phyloP scores from a whole-genome alignment of 1,140 invertebrate species.

The Rhysida immarginata region DNA sequence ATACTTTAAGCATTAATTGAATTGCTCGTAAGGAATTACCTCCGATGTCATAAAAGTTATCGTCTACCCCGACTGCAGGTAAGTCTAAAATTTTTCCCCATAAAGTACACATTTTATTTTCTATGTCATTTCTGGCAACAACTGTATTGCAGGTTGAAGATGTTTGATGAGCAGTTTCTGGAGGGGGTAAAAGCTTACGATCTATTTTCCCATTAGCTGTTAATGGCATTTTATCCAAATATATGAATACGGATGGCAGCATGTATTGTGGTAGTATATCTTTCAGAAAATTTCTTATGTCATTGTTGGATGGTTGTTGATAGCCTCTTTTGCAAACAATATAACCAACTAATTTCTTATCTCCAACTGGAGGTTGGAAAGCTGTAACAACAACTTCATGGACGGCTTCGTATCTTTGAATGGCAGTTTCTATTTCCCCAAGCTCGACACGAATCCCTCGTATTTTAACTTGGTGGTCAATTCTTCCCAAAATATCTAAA shows the following conservation, averaged over 20 bases:
- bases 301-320: conserved; percentile 21
- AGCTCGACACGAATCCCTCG: conserved; percentile 38
- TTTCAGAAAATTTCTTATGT: conserved; percentile 31
- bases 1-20: conserved; percentile 28
- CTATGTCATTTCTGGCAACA: not conserved
- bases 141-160: not conserved
- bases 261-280: conserved; percentile 37
- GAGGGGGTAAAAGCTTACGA: not conserved
- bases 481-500: conserved; percentile 37
- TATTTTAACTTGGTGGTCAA: conserved; percentile 39
- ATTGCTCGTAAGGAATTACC: conserved; percentile 37
- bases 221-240: conserved; percentile 22
- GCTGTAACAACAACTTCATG: conserved; percentile 32
- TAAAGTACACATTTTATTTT: not conserved
- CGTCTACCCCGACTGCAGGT: not conserved
- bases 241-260: conserved; percentile 37
- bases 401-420: conserved; percentile 31
- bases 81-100: not conserved
- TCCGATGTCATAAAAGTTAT: conserved; percentile 6
- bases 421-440: conserved; percentile 36
- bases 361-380: conserved; percentile 34
- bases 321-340: conserved; percentile 29
- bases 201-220: conserved; percentile 6
- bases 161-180: not conserved
- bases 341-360: conserved; percentile 37